phyloP scores from a whole-genome alignment of 2,113 vertebrate genomes.

The Dolichallabes microphthalmus region DNA sequence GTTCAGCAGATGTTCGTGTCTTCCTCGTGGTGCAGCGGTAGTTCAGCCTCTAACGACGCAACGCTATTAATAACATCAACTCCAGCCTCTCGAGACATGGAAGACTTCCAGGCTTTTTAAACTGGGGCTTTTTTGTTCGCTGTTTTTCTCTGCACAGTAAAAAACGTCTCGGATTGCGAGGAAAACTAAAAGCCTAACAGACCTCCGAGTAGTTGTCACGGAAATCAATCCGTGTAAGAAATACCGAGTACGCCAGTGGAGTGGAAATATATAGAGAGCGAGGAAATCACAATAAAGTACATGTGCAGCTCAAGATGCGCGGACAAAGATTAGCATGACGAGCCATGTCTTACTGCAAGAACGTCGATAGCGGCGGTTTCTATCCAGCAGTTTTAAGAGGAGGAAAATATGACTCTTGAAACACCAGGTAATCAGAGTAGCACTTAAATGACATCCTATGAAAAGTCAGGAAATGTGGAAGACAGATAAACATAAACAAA shows the following conservation, averaged over 20 bases:
- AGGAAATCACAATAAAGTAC: constrained; percentile 28
- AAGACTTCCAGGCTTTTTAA: constrained; percentile 27
- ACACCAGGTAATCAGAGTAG: neutral
- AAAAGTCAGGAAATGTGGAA: neutral
- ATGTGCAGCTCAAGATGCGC: constrained; percentile 2
- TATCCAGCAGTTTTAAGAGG: neutral
- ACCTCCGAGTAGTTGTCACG: neutral
- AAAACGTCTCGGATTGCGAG: neutral
- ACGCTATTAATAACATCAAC: constrained; percentile 38
- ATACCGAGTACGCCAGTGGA: neutral
- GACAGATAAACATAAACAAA: neutral
- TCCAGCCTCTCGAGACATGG: constrained; percentile 13
- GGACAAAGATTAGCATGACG: neutral
- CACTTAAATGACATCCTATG: neutral
- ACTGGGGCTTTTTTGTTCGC: constrained; percentile 24
- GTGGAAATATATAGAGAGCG: neutral
- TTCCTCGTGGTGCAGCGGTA: constrained; percentile 7
- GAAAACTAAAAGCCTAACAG: neutral
- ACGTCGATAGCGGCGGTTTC: neutral
- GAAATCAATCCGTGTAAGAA: constrained; percentile 17
- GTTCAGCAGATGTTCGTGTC: constrained; percentile 41
- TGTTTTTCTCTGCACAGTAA: constrained; percentile 21
- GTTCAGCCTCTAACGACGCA: constrained; percentile 12
- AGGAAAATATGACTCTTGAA: neutral
- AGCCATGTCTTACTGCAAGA: constrained; percentile 19